phyloP scores from a whole-genome alignment of 2,113 vertebrate genomes.

The Tympanuchus pallidicinctus region DNA sequence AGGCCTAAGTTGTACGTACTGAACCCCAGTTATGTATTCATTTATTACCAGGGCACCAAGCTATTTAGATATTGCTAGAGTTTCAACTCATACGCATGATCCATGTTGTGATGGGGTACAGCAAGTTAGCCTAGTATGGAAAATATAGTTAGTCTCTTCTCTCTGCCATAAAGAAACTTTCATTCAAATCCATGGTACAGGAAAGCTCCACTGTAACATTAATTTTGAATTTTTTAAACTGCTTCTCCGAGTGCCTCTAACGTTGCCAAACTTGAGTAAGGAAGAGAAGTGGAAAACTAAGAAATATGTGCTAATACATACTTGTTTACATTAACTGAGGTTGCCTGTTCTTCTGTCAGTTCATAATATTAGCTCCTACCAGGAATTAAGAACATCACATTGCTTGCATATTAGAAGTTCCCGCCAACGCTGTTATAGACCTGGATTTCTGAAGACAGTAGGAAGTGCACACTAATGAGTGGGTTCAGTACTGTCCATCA shows the following conservation, averaged over 20 bases:
- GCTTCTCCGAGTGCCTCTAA: background rate
- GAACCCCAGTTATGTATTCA: background rate
- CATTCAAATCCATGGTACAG: background rate
- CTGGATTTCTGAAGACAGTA: background rate
- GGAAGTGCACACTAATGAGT: background rate
- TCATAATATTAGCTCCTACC: background rate
- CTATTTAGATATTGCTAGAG: background rate
- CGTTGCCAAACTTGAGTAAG: background rate
- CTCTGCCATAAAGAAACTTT: background rate
- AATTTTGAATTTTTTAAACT: background rate
- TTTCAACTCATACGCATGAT: background rate
- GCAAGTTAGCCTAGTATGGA: background rate
- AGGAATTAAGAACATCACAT: constrained; percentile 1
- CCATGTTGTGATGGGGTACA: background rate
- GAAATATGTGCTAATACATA: background rate
- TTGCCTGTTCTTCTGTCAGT: background rate
- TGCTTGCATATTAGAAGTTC: constrained; percentile 23
- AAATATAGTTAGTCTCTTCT: background rate
- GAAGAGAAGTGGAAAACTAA: background rate
- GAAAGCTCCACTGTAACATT: background rate
- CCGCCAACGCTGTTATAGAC: background rate
- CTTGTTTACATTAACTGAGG: background rate
- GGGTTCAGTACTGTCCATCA: background rate
- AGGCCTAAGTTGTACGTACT: background rate
- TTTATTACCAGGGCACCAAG: background rate